phyloP scores from a whole-genome alignment of 2,113 vertebrate species.

The Mohoua ochrocephala region DNA sequence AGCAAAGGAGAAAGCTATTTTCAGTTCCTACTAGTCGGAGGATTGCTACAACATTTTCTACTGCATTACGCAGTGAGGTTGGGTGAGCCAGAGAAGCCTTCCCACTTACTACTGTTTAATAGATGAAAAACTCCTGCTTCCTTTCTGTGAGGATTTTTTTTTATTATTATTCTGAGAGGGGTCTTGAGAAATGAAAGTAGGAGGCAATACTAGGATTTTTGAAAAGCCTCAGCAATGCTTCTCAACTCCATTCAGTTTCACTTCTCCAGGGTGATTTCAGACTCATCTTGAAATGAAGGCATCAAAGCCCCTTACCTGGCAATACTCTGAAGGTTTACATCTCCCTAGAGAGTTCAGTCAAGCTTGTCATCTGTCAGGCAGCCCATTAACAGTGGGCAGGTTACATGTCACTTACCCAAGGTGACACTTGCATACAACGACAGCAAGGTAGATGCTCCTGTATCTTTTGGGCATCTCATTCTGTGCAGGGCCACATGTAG shows the following conservation, averaged over 20 bases:
- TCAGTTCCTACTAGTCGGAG: not conserved
- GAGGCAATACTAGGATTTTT: not conserved
- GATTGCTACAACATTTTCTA: not conserved
- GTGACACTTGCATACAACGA: rapidly evolving
- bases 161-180: not conserved
- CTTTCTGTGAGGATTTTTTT: not conserved
- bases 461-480: not conserved
- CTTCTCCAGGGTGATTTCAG: not conserved
- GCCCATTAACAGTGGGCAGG: not conserved
- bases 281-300: not conserved
- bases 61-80: not conserved
- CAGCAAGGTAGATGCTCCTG: not conserved
- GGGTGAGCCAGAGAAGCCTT: not conserved
- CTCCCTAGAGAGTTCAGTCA: not conserved
- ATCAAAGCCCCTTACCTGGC: not conserved
- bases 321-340: not conserved
- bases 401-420: not conserved
- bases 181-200: not conserved
- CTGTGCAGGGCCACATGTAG: not conserved
- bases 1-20: not conserved
- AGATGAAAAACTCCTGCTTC: not conserved
- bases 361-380: not conserved
- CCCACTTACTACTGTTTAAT: not conserved
- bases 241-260: not conserved
- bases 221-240: not conserved